phyloP scores from a whole-genome alignment of 1,140 invertebrate genomes.

The Wasmannia auropunctata region DNA sequence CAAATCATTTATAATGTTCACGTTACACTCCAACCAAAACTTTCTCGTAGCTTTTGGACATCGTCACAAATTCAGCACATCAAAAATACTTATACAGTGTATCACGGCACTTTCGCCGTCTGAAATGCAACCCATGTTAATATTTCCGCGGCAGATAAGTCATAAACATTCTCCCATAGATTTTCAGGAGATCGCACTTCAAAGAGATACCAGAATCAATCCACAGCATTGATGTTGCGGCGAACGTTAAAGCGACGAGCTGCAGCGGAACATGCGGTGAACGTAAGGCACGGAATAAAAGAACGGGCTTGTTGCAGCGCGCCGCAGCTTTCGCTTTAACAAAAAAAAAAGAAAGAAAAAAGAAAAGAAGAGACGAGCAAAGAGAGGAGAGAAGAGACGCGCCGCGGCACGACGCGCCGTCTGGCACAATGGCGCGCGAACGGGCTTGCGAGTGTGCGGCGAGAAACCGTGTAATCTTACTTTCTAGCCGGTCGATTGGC shows the following conservation, averaged over 20 bases:
- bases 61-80: background rate
- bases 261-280: slow-evolving; percentile 2
- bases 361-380: background rate
- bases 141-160: background rate
- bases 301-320: background rate
- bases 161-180: background rate
- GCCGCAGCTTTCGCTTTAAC: slow-evolving; percentile 40
- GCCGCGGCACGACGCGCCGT: slow-evolving; percentile 24
- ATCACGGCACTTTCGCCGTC: background rate
- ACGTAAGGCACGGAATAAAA: slow-evolving; percentile 42
- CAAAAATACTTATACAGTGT: background rate
- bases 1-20: background rate
- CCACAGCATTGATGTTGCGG: background rate
- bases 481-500: slow-evolving; percentile 72
- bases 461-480: slow-evolving; percentile 77
- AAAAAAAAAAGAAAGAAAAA: background rate
- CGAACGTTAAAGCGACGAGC: background rate
- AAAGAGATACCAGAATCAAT: slow-evolving; percentile 34
- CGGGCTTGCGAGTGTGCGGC: slow-evolving; percentile 37
- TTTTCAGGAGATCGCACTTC: slow-evolving; percentile 3
- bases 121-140: background rate
- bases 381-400: background rate
- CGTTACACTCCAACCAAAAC: background rate
- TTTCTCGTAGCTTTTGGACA: background rate
- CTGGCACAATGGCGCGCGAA: slow-evolving; percentile 36